Conservation (phyloP, 2,888 invertebrate genomes). For the Apamea epomidion region DNA sequence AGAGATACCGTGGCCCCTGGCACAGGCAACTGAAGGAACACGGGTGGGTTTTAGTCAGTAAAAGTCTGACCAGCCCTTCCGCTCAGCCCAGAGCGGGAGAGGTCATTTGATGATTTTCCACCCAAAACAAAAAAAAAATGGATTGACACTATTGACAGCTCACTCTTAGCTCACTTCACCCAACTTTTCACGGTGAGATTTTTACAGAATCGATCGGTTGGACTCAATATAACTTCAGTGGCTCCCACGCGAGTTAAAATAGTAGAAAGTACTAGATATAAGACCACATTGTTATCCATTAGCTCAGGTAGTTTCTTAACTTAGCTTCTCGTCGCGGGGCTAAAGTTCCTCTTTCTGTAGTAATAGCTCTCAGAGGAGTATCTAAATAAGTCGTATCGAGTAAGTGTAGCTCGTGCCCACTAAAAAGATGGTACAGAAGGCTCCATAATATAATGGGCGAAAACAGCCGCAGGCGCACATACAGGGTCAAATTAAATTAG, state of each 20-base stretch:
- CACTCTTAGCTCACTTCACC: too few relatives aligned
- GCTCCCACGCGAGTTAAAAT: conserved; percentile 4
- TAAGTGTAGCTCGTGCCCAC: conserved; percentile 10
- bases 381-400: conserved; percentile 34
- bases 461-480: neutral
- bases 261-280: conserved; percentile 27
- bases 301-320: conserved; percentile 61
- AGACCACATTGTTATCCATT: conserved; percentile 62
- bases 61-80: too few relatives aligned
- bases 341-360: conserved; percentile 43
- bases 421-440: neutral
- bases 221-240: neutral
- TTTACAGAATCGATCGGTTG: too few relatives aligned
- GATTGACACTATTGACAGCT: too few relatives aligned
- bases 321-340: conserved; percentile 41
- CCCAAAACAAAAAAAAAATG: too few relatives aligned
- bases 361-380: conserved; percentile 66
- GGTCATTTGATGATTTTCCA: too few relatives aligned
- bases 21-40: too few relatives aligned
- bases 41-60: too few relatives aligned
- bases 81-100: too few relatives aligned
- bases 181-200: too few relatives aligned
- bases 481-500: neutral
- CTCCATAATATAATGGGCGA: neutral
- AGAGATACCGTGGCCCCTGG: too few relatives aligned